phyloP scores from a whole-genome alignment of 2,888 invertebrate species.

The Abscondita cerata region DNA sequence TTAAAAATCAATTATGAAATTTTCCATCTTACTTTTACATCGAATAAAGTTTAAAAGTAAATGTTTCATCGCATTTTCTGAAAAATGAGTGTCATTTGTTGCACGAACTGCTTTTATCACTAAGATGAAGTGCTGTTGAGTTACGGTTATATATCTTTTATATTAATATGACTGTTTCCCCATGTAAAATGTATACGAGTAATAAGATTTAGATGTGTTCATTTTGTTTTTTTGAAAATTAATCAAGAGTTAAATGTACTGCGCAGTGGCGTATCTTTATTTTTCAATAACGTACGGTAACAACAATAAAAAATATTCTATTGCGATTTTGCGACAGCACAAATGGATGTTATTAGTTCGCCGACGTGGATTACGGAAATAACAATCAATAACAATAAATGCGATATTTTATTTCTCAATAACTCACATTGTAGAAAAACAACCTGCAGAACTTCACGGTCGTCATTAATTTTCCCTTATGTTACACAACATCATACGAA shows the following conservation, averaged over 20 bases:
- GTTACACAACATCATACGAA: conserved; percentile 15
- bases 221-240: background rate
- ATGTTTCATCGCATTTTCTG: conserved; percentile 28
- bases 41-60: conserved; percentile 24
- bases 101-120: conserved; percentile 35
- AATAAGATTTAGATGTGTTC: conserved; percentile 2
- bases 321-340: conserved; percentile 11
- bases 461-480: conserved; percentile 21
- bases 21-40: conserved; percentile 25
- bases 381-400: conserved; percentile 17
- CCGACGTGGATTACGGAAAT: conserved; percentile 15
- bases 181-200: conserved; percentile 4
- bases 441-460: conserved; percentile 7
- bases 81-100: conserved; percentile 35
- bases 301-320: conserved; percentile 12
- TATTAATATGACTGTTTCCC: conserved; percentile 21
- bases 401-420: conserved; percentile 17
- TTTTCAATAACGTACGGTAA: background rate
- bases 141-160: conserved; percentile 26
- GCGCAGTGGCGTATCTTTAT: background rate
- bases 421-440: conserved; percentile 6
- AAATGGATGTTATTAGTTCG: conserved; percentile 18
- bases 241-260: conserved; percentile 2
- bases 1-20: conserved; percentile 32
- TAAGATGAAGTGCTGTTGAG: conserved; percentile 34